Base-by-base conservation (phyloP, 2,113 vertebrate species). In the Neogobius melanostomus region DNA sequence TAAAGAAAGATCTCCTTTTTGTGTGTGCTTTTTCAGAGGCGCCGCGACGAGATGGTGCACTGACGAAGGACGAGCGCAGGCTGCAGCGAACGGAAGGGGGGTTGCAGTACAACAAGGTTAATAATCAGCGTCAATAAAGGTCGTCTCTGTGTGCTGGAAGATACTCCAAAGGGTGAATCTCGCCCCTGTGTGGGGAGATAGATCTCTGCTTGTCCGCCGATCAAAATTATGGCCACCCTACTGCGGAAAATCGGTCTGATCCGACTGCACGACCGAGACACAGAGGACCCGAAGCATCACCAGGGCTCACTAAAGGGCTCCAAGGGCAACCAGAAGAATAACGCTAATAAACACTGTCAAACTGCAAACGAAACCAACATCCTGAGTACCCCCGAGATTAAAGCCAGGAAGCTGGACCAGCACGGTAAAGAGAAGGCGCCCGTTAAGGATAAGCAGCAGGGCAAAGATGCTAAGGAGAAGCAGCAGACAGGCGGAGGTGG, bases 191-290 rank as follows among this genome's bases (percentile, higher is more conserved):
- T 16, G 72, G 85, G 87, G 85, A 73, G 82, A 85, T 76, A 81
- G 81, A 73, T 69, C 63, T 51, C n/a, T n/a, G n/a, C n/a, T n/a
- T n/a, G n/a, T n/a, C n/a, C n/a, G n/a, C n/a, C n/a, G n/a, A 44
- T 75, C 74, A 74, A 72, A 83, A 92, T 81, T 87, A 98, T 98
- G 97, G 97, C 97, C 87, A 98, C 96, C 81, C 91, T 98, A 91
- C 95, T 98, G 88, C 95, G 97, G 79, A 97, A 98, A 88, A 98
- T 98, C 90, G 97, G 97, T 87, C 94, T 98, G 72, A 98, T 98
- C 87, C 96, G 96, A 68, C 95, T 98, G 86, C 96, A 98, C 93
- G 95, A 96, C 90, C 93, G 96, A 81, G 97, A 98, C 92, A 98
- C 96, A 12, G 96, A 98, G 90, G 97, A 97, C 88, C 96, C 97